Conservation (phyloP, 2,888 invertebrate genomes). For the Amphimallon solstitiale region DNA sequence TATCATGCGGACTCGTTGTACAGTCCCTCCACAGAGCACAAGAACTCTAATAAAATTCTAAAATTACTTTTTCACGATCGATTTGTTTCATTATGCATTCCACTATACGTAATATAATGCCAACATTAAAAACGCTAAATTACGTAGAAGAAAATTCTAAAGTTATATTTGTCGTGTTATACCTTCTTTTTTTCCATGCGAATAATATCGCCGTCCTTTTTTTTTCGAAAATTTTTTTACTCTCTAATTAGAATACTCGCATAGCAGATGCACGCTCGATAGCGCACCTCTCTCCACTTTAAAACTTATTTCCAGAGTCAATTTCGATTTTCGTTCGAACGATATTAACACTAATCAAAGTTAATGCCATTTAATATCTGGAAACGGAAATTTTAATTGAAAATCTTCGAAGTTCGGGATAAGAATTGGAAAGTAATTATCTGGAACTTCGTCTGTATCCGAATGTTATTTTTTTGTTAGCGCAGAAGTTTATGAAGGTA, state of each 20-base stretch:
- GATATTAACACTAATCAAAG: slow-evolving; percentile 41
- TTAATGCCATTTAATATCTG: slow-evolving; percentile 39
- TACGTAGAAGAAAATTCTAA: too few species aligned
- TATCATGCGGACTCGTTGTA: too few species aligned
- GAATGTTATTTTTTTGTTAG: slow-evolving; percentile 22
- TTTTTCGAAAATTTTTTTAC: not conserved
- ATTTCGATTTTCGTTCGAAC: slow-evolving; percentile 16
- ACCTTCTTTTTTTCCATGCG: too few species aligned
- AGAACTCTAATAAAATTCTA: too few species aligned
- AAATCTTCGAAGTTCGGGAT: slow-evolving; percentile 29
- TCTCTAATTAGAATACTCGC: not conserved
- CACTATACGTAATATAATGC: too few species aligned
- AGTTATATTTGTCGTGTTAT: too few species aligned
- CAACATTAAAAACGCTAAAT: too few species aligned
- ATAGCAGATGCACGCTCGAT: not conserved
- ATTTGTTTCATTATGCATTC: too few species aligned
- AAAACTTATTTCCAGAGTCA: slow-evolving; percentile 4
- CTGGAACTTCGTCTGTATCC: slow-evolving; percentile 23
- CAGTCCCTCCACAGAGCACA: too few species aligned
- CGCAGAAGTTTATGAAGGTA: slow-evolving; percentile 4
- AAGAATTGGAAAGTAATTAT: slow-evolving; percentile 38
- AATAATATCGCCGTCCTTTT: too few species aligned
- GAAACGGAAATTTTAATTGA: slow-evolving; percentile 39
- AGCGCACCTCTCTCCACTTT: not conserved
- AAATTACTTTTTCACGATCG: too few species aligned